Conservation (phyloP, 2,113 vertebrate species). For the Dasypus novemcinctus region DNA sequence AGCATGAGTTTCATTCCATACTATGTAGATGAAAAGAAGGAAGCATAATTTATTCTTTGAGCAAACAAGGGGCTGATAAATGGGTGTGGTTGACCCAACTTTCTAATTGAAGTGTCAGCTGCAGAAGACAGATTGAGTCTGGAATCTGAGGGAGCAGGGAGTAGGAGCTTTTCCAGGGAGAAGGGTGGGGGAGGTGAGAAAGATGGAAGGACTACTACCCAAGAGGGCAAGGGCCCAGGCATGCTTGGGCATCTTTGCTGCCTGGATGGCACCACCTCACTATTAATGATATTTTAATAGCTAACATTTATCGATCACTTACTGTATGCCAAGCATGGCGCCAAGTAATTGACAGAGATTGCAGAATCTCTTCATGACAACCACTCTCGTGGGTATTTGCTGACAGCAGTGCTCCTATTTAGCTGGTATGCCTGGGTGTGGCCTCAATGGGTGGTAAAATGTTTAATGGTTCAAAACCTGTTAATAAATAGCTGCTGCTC, state of each 20-base stretch:
- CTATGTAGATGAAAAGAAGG: constrained; percentile 5
- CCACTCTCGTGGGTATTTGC: not conserved
- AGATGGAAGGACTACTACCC: not conserved
- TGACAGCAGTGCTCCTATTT: not conserved
- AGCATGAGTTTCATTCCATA: not conserved
- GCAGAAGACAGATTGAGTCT: not conserved
- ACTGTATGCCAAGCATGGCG: not conserved
- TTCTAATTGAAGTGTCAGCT: not conserved
- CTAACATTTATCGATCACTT: not conserved
- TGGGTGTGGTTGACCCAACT: not conserved
- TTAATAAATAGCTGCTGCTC: not conserved
- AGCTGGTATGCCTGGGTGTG: not conserved
- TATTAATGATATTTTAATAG: not conserved
- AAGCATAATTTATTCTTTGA: constrained; percentile 12
- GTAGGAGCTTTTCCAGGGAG: not conserved
- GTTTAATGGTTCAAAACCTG: not conserved
- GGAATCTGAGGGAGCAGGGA: not conserved
- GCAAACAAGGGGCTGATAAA: not conserved
- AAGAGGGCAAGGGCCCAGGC: not conserved
- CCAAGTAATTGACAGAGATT: not conserved
- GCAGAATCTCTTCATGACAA: not conserved
- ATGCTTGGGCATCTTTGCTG: not conserved
- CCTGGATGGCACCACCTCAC: not conserved
- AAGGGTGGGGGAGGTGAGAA: not conserved
- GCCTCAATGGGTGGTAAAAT: not conserved